Evolutionary conservation across 35 echinoderm and acorn worm species (phyloP).

Genomic region (Patiria miniata): DNA sequence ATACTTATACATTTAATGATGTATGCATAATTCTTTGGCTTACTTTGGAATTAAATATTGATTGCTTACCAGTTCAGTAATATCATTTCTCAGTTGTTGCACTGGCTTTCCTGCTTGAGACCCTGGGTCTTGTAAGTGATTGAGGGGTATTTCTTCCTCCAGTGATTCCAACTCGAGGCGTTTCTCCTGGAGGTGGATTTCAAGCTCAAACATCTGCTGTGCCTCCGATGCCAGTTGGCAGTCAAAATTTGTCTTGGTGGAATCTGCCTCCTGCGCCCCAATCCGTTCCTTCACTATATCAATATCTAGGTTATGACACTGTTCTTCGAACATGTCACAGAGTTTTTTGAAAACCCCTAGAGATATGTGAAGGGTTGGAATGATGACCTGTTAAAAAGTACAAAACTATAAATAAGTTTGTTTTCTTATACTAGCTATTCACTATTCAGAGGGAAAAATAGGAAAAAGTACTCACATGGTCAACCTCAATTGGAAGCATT

Average conservation of each 20-base stretch:
- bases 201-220: no score
- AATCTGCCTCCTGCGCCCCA: neutral
- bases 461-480: conserved; percentile 26
- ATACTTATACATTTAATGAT: no score
- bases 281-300: neutral
- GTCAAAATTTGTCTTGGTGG: neutral
- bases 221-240: neutral
- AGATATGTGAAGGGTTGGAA: conserved; percentile 36
- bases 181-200: no score
- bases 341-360: conserved; percentile 37
- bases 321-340: conserved; percentile 15
- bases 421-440: no score
- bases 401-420: no score
- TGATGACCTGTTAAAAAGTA: neutral
- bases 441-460: no score
- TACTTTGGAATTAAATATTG: no score
- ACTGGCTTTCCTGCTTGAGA: neutral
- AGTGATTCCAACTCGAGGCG: neutral
- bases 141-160: neutral
- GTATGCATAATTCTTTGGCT: no score
- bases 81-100: neutral
- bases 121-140: no score
- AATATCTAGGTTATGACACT: conserved; percentile 14
- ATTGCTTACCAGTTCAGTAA: neutral
- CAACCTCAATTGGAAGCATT: conserved; percentile 8